A percentile compares a stretch with the other conserved stretches of the same genome.
phyloP scores from a whole-genome alignment of 2,797 vertebrate genomes.

The Smutsia gigantea region DNA sequence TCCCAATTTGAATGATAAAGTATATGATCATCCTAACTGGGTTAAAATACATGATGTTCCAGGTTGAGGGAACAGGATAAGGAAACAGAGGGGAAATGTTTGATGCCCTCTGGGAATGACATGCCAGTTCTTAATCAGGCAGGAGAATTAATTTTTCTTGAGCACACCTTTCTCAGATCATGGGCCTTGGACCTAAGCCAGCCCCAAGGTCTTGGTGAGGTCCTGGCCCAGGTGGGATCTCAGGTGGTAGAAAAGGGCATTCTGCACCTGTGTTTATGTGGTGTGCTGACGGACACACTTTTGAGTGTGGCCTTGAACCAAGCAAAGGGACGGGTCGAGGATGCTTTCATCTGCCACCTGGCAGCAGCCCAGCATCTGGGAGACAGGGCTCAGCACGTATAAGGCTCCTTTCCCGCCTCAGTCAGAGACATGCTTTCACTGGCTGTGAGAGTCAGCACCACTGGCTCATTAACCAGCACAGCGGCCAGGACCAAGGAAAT shows the following conservation, averaged over 20 bases:
- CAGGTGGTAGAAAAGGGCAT: neutral
- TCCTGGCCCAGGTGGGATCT: neutral
- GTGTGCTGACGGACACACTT: neutral
- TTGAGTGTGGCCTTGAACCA: neutral
- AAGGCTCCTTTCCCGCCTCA: neutral
- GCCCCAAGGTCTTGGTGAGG: neutral
- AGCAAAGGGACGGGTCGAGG: neutral
- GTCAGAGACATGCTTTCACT: neutral
- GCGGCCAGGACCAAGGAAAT: neutral
- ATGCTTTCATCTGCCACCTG: neutral
- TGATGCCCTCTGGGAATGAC: neutral
- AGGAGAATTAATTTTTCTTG: neutral
- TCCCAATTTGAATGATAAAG: neutral
- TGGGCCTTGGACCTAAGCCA: neutral
- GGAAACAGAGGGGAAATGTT: neutral
- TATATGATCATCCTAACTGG: neutral
- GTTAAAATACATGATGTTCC: neutral
- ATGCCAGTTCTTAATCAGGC: neutral
- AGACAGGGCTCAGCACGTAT: neutral
- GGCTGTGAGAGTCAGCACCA: rapidly evolving
- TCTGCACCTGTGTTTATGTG: too few species aligned
- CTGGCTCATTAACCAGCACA: neutral
- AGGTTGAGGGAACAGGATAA: neutral
- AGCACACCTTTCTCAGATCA: neutral
- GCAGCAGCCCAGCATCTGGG: neutral